Base-by-base conservation (phyloP, 2,113 vertebrate genomes). In the Cepphus grylle region DNA sequence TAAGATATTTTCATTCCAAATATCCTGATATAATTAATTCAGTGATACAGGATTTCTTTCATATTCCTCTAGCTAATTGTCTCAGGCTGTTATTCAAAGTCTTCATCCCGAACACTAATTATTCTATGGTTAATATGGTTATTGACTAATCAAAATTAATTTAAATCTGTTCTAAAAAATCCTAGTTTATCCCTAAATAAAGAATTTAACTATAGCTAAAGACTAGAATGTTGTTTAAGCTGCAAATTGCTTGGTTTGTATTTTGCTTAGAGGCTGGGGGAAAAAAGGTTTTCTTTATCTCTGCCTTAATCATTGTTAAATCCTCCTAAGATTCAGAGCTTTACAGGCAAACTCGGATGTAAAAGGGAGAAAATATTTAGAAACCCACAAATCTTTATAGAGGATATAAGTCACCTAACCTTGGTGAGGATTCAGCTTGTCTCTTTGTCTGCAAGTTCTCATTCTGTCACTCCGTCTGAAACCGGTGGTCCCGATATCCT, bases 221-320 rank as follows among this genome's bases (percentile, higher is more conserved):
- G 15, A n/a, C 30, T 55, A 43, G n/a, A 93, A 36, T 84, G 32
- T 21, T 8, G 7, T 91, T 97, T 81, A 90, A 95, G 30, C 34
- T 95, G 8, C 30, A 93, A 61, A 94, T 89, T 78, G 4, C 34
- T 88, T 80, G n/a, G n/a, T 90, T 89, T 84, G 22, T 38, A 67
- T 91, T 94, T 95, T 95, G 17, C 17, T 81, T 62, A 53, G 12
- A 49, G 21, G n/a, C 7, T 80, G 62, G 2, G 6, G 17, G 10
- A 3, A 6, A 18, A 86, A 86, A 73, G 15, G 3, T n/a, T 91
- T 82, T 66, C 42, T 73, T 93, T 90, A 80, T 85, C 47, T 93
- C 47, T 94, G 56, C 45, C 45, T 91, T 96, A 85, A 95, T 90
- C 49, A 71, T 79, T 50, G 8, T 67, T 95, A 92, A 97, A 88